Evolutionary conservation across 2,113 vertebrate genomes (phyloP), one percentile per base, ranked within the genome.

Genomic region (Nothobranchius kuhntae): DNA sequence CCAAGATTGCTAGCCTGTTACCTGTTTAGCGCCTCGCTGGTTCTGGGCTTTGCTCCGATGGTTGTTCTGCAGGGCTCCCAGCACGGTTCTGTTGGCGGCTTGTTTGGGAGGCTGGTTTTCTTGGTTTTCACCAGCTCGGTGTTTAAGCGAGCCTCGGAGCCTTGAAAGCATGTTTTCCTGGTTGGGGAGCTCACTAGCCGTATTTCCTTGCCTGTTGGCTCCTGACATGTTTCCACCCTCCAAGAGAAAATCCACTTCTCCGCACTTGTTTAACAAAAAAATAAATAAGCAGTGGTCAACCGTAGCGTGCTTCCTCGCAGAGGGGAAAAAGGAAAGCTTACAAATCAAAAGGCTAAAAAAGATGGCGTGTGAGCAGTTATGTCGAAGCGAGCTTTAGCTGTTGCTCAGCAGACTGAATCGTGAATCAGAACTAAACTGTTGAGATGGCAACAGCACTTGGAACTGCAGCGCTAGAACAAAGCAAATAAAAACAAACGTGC

Each of bases 61-160:
- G 61, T 92, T 92, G 52, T 86, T 90, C 80, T 93, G 93, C 79
- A 98, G 78, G 3, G 89, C 80, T 3, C 94, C 95, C 77, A 96
- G 78, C 2, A 91, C 94, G 13, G 94, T 93, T 52, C 96, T 92
- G 77, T 69, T 77, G 3, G 60, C 36, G 0, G 44, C 45, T 26
- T 76, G 81, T 48, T 89, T 92, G 0, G 94, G 94, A 0, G 92
- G 89, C 1, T 93, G 44, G 71, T 98, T 98, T 58, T 98, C 96
- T 62, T 95, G 94, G 84, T 98, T 94, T 44, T 97, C 96, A n/a
- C 65, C 53, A 15, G 55, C 51, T 62, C 89, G 53, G 63, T 17
- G 13, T 64, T 93, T 94, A 0, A 64, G 2, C 0, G 78, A 77
- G 13, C 84, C 81, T 2, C 87, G 53, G 13, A 90, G 59, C 59